Conservation (phyloP, 2,113 vertebrate genomes). For the Prionailurus bengalensis region DNA sequence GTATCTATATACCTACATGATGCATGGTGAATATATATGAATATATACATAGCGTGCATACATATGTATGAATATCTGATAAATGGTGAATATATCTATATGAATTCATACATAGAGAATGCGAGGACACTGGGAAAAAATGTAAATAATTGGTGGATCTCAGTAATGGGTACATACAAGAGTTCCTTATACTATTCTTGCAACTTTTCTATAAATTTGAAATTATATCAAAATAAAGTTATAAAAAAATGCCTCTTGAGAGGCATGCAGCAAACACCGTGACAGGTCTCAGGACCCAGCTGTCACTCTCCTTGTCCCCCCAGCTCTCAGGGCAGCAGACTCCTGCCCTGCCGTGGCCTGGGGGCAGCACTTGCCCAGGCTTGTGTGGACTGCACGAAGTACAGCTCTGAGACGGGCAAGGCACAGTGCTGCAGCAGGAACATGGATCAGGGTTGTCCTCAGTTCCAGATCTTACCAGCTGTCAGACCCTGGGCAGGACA, state of each 20-base stretch:
- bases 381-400: not conserved
- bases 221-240: not conserved
- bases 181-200: not conserved
- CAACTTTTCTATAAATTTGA: not conserved
- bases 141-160: not conserved
- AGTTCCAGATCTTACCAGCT: not conserved
- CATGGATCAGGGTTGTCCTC: not conserved
- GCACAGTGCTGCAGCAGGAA: fast-evolving
- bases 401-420: not conserved
- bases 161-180: not conserved
- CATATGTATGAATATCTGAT: not conserved
- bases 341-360: not conserved
- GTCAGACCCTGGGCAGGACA: not conserved
- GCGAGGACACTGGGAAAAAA: not conserved
- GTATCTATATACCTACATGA: not conserved
- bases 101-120: not conserved
- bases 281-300: not conserved
- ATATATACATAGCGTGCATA: not conserved
- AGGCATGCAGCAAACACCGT: not conserved
- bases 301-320: not conserved
- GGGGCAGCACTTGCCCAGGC: too few relatives aligned
- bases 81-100: not conserved
- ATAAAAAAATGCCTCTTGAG: not conserved
- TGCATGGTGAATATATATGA: not conserved
- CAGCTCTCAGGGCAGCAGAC: not conserved